Evolutionary conservation across 2,797 vertebrate species (phyloP).

Genomic region (Coregonus sp.): DNA sequence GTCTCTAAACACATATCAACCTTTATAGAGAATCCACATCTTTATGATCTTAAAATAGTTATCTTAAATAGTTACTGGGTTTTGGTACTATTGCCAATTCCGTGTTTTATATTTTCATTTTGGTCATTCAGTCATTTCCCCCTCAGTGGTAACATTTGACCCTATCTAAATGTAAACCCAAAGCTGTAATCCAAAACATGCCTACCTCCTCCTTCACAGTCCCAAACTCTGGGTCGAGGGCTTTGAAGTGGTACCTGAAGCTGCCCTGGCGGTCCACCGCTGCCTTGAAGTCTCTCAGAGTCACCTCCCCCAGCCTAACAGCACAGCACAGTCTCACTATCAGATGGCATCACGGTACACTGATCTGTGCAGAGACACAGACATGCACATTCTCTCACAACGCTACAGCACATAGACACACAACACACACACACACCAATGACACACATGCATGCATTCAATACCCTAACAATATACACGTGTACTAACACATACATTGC

Average conservation of each 20-base stretch:
- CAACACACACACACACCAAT: background rate
- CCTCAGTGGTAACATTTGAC: background rate
- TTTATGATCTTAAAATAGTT: too few relatives aligned
- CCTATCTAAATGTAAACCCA: background rate
- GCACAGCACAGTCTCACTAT: constrained; percentile 30
- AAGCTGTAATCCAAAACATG: background rate
- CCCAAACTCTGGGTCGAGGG: constrained; percentile 97
- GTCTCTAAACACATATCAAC: too few relatives aligned
- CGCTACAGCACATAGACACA: background rate
- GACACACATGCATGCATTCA: background rate
- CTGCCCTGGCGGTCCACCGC: constrained; percentile 92
- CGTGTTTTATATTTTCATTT: background rate
- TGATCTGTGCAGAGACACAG: constrained; percentile 24
- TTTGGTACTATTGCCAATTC: background rate
- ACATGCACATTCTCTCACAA: constrained; percentile 29
- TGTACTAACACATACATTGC: background rate
- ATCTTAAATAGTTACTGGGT: too few relatives aligned
- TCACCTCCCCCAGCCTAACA: constrained; percentile 93
- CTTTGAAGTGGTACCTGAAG: constrained; percentile 98
- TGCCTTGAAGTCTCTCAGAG: constrained; percentile 92
- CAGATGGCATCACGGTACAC: constrained; percentile 8
- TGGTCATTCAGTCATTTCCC: background rate
- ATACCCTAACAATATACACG: too few relatives aligned
- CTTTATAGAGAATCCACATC: too few relatives aligned
- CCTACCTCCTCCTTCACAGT: constrained; percentile 98